Percentiles rank a stretch among this genome's conserved stretches.
These are phyloP conservation scores for Caenorhabditis sp. DNA, from an alignment of 2,888 invertebrate genomes.

Conservation along the genomic window DNA sequence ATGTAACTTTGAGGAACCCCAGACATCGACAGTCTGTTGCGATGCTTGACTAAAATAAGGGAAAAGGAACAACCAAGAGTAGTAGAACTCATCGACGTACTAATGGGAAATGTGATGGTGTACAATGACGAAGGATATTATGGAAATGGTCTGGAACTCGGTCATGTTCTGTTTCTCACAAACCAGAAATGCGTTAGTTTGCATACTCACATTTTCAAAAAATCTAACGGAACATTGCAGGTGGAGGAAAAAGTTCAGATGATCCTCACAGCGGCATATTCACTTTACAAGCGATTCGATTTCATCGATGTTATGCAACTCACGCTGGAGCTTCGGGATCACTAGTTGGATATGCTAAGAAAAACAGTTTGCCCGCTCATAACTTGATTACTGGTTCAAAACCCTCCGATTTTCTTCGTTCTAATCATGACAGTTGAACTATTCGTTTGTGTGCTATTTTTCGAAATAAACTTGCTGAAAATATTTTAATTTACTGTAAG, in stretches of 20 bases:
- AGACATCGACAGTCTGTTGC: constrained; percentile 1
- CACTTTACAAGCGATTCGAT: not conserved
- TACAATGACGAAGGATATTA: constrained; percentile 97
- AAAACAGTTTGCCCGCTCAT: not conserved
- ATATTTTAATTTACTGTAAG: too few species aligned
- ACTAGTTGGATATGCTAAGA: not conserved
- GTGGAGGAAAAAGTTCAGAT: not conserved
- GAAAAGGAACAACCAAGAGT: constrained; percentile 1
- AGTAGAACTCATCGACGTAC: not conserved
- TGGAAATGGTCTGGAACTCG: constrained; percentile 92
- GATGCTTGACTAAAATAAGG: not conserved
- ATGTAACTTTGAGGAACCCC: not conserved
- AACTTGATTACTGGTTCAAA: not conserved
- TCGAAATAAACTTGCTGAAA: too few species aligned
- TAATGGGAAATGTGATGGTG: constrained; percentile 86
- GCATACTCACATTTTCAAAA: too few species aligned
- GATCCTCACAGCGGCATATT: not conserved
- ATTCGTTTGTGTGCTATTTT: too few species aligned
- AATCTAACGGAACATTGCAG: not conserved
- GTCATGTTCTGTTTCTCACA: constrained; percentile 89
- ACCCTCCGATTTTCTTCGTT: not conserved
- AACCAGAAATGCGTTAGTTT: constrained; percentile 46
- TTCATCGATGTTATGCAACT: constrained; percentile 9
- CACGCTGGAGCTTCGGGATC: constrained; percentile 10
- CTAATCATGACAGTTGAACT: too few species aligned